Conservation (phyloP, 2,888 invertebrate species). For the Hartigia nigra region DNA sequence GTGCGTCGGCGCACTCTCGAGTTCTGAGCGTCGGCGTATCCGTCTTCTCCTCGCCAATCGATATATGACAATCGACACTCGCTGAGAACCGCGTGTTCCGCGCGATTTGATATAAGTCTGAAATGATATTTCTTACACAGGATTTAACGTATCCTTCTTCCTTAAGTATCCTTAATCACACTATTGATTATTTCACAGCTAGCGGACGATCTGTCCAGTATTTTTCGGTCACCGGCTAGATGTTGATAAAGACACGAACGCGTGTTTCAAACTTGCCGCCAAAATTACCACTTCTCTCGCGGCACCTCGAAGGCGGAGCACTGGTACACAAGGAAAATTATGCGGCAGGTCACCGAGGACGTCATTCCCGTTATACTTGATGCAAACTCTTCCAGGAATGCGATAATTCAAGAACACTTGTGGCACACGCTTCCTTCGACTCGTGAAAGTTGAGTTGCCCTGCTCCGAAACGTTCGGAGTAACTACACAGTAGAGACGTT, state of each 20-base stretch:
- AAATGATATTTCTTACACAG: background rate
- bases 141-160: background rate
- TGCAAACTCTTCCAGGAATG: background rate
- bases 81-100: background rate
- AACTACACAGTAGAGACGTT: conserved; percentile 7
- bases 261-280: background rate
- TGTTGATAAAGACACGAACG: background rate
- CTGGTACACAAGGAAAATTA: background rate
- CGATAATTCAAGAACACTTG: background rate
- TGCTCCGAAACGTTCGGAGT: background rate
- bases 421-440: background rate
- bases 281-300: background rate
- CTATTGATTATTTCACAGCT: background rate
- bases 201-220: background rate
- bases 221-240: background rate
- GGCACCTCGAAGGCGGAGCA: background rate
- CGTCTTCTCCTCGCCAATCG: background rate
- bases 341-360: background rate
- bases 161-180: background rate
- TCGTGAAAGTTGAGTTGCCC: background rate
- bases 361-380: background rate
- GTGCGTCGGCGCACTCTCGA: background rate
- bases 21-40: background rate
- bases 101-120: background rate
- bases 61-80: background rate